Percentiles rank a stretch among this genome's conserved stretches.
Conservation (phyloP, 2,888 invertebrate genomes). For the Tenthredo notha region DNA sequence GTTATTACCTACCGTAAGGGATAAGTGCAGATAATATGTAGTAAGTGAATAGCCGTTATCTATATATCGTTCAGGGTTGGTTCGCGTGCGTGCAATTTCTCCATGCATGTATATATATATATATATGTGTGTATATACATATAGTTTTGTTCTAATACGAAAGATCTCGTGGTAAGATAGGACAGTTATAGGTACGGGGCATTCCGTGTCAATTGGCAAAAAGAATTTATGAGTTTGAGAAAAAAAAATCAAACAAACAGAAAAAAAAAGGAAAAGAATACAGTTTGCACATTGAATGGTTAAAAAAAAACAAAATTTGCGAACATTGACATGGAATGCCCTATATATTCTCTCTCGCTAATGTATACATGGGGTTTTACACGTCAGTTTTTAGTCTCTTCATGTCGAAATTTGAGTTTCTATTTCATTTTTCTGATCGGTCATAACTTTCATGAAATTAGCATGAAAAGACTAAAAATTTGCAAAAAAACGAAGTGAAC, state of each 20-base stretch:
- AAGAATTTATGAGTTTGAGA: not conserved
- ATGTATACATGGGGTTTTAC: too few relatives aligned
- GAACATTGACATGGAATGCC: not conserved
- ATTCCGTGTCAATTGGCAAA: not conserved
- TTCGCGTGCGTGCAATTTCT: not conserved
- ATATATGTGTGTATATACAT: not conserved
- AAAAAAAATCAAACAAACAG: not conserved
- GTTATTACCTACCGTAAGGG: conserved; percentile 13
- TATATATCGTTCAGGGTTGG: not conserved
- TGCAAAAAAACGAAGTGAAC: too few relatives aligned
- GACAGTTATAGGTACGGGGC: not conserved
- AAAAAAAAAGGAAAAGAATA: not conserved
- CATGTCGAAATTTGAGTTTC: too few relatives aligned
- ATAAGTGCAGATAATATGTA: conserved; percentile 28
- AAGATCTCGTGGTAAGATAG: not conserved
- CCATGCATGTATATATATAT: too few relatives aligned
- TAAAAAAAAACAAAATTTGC: too few relatives aligned
- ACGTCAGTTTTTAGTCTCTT: too few relatives aligned
- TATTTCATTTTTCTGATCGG: too few relatives aligned
- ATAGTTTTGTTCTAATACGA: not conserved
- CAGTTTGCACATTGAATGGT: too few relatives aligned
- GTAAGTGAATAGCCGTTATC: conserved; percentile 17
- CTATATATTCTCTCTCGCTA: too few relatives aligned
- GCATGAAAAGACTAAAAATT: too few relatives aligned
- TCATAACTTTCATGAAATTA: too few relatives aligned